A percentile compares a stretch with the other conserved stretches of the same genome.
phyloP scores from a whole-genome alignment of 2,888 invertebrate genomes.

The Papilio protenor region DNA sequence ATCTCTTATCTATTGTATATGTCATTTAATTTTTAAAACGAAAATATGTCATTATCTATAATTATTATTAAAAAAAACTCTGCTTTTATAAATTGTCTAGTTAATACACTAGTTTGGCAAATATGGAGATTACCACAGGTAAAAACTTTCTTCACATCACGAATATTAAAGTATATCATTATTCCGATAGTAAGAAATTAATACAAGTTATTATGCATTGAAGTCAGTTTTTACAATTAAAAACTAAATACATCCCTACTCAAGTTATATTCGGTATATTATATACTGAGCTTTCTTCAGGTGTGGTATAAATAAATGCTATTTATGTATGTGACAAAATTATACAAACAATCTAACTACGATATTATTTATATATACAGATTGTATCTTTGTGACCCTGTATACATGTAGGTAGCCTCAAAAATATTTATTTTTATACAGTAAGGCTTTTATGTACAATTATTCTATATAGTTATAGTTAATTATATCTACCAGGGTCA shows the following conservation, averaged over 20 bases:
- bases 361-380: constrained; percentile 65
- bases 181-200: background rate
- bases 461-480: constrained; percentile 56
- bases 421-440: constrained; percentile 65
- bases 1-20: constrained; percentile 3
- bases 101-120: constrained; percentile 79
- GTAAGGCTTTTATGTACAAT: constrained; percentile 68
- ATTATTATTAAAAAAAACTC: constrained; percentile 38
- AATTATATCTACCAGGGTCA: constrained; percentile 62
- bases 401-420: constrained; percentile 74
- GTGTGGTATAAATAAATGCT: constrained; percentile 80
- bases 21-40: constrained; percentile 5
- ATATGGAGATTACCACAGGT: constrained; percentile 84
- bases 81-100: constrained; percentile 36
- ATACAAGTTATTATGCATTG: constrained; percentile 45
- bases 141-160: constrained; percentile 48
- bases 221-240: constrained; percentile 47
- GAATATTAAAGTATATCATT: background rate
- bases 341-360: constrained; percentile 54
- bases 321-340: constrained; percentile 53
- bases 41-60: constrained; percentile 27
- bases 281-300: constrained; percentile 81
- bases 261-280: constrained; percentile 54
- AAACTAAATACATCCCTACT: constrained; percentile 43
- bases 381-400: constrained; percentile 77